These are phyloP conservation scores for Cyclina sinensis DNA, from an alignment of 1,140 invertebrate species.

Conservation along the genomic window DNA sequence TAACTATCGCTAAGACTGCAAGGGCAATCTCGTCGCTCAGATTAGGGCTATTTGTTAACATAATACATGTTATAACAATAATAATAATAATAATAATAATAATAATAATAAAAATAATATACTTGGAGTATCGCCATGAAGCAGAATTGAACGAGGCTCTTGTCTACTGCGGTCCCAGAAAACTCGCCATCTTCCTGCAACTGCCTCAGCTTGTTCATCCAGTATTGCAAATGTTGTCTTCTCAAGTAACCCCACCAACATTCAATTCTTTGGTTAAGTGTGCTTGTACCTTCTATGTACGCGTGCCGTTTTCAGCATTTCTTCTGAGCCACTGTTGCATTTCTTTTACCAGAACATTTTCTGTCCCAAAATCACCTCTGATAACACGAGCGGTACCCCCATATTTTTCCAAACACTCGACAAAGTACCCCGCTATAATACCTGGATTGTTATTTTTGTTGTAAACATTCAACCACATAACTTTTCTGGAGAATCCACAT, in stretches of 20 bases:
- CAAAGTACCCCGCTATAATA: conserved; percentile 8
- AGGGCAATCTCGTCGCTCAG: conserved; percentile 2
- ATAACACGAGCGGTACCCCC: conserved; percentile 25
- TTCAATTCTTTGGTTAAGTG: no score
- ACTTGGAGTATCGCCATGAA: conserved; percentile 29
- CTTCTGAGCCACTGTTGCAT: conserved; percentile 19
- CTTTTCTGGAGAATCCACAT: no score
- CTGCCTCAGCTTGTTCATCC: conserved; percentile 25
- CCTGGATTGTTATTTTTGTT: conserved; percentile 34
- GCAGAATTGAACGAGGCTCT: conserved; percentile 28
- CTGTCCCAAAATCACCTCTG: conserved; percentile 36
- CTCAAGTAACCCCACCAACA: conserved; percentile 10
- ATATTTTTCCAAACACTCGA: conserved; percentile 10
- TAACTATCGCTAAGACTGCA: not conserved
- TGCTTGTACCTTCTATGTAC: conserved; percentile 41
- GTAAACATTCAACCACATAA: conserved; percentile 37
- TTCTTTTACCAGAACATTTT: conserved; percentile 33
- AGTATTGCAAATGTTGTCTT: conserved; percentile 28
- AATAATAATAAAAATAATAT: conserved; percentile 21
- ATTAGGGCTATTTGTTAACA: conserved; percentile 22
- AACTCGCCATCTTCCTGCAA: conserved; percentile 29
- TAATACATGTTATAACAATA: no score
- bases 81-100: not conserved
- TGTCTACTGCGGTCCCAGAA: conserved; percentile 21
- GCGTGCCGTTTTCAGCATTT: conserved; percentile 10